Percentiles rank a stretch among this genome's conserved stretches.
Evolutionary conservation across 2,113 vertebrate genomes (phyloP).

Genomic region (Himantopus leucocephalus): DNA sequence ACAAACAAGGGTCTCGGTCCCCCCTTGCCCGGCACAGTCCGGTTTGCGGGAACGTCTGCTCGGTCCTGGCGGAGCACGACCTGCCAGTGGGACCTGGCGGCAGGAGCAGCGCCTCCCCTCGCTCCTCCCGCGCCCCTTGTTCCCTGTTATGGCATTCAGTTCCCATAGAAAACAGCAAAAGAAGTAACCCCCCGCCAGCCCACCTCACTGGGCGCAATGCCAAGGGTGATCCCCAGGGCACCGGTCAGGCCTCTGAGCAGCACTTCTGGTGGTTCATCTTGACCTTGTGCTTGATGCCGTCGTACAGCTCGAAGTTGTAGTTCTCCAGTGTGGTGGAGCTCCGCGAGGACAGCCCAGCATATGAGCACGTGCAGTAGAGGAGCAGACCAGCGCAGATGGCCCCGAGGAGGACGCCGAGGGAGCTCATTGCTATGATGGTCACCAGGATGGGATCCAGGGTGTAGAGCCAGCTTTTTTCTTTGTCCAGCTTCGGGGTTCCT

Average conservation of each 20-base stretch:
- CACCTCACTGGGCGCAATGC: slow-evolving; percentile 47
- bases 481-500: slow-evolving; percentile 80
- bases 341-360: slow-evolving; percentile 88
- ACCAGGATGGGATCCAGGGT: slow-evolving; percentile 95
- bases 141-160: slow-evolving; percentile 75
- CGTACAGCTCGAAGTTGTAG: slow-evolving; percentile 98
- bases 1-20: slow-evolving; percentile 43
- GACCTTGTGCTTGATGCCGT: slow-evolving; percentile 97
- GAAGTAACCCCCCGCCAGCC: slow-evolving; percentile 57
- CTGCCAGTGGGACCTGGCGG: background rate
- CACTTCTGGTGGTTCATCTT: slow-evolving; percentile 98
- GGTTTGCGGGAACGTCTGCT: background rate
- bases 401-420: slow-evolving; percentile 89
- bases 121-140: slow-evolving; percentile 22
- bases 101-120: slow-evolving; percentile 11
- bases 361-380: slow-evolving; percentile 96
- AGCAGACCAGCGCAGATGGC: slow-evolving; percentile 92
- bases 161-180: slow-evolving; percentile 69
- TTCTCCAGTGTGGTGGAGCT: slow-evolving; percentile 97
- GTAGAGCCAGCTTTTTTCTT: slow-evolving; percentile 94
- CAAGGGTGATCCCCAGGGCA: slow-evolving; percentile 22
- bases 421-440: slow-evolving; percentile 99
- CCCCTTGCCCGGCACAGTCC: background rate
- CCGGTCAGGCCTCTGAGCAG: slow-evolving; percentile 92
- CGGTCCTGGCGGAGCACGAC: background rate